Evolutionary conservation across 2,113 vertebrate genomes (phyloP), one percentile per base, ranked within the genome.

Genomic region (Nyctibius bracteatus): DNA sequence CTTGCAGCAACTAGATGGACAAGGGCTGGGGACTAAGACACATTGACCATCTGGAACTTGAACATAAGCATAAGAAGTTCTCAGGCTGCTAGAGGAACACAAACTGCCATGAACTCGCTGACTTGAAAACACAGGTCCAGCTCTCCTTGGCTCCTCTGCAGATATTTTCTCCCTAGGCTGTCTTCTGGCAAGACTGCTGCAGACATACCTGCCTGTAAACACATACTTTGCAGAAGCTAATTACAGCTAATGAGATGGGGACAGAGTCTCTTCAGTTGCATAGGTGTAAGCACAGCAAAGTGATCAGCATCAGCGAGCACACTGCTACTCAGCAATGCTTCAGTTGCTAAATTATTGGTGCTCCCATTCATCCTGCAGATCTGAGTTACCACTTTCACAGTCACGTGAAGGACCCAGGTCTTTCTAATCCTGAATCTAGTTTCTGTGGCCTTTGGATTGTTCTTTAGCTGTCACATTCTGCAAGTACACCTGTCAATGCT

Each of bases 261-360:
- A 52, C 61, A 12, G 8, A 10, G 35, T 13, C 33, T 62, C 62
- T 58, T 8, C 22, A 41, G 39, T 2, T 15, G 52, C 79, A 31
- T 5, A 25, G 55, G 31, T 25, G 43, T 8, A 12, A 62, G 11
- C 27, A 35, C 57, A 39, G 65, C 59, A 25, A 5, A 78, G 80
- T 4, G 35, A 30, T 7, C 8, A 8, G 30, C 14, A 33, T 2
- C 41, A n/a, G 51, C 2, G 17, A 82, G 58, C 4, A 0, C 5
- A 9, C 22, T 66, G n/a, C 30, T 27, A 5, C 21, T 30, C 52
- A 41, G 58, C 44, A 54, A 41, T 2, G n/a, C 52, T 49, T 28
- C 3, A 9, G 22, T 15, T 43, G 52, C 39, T 16, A 25, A 6
- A 47, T 44, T 41, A 14, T 3, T 47, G 30, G 15, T 43, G 59